Percentiles rank a stretch among this genome's conserved stretches.
Conservation (phyloP, 2,888 invertebrate genomes). For the Acronicta alni region DNA sequence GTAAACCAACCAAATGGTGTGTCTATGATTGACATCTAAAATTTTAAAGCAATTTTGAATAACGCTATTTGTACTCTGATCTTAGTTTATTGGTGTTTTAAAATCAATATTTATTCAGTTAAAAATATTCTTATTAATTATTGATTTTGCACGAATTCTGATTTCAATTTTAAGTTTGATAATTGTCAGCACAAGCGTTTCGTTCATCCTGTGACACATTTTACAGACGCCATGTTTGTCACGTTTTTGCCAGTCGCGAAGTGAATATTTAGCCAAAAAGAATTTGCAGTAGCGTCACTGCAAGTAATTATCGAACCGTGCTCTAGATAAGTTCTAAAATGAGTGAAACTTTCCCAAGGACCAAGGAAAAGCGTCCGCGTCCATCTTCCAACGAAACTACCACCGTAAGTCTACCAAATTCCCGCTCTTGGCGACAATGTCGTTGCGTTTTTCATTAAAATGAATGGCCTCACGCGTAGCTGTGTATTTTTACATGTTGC, state of each 20-base stretch:
- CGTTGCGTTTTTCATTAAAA: conserved; percentile 56
- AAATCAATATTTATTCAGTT: conserved; percentile 5
- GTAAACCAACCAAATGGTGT: no score
- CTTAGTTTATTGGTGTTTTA: conserved; percentile 17
- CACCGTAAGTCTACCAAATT: conserved; percentile 77
- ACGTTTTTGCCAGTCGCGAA: conserved; percentile 84
- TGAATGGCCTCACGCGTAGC: conserved; percentile 75
- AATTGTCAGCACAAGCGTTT: conserved; percentile 53
- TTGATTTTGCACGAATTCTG: conserved; percentile 16
- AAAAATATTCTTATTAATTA: conserved; percentile 3
- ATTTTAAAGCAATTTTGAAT: no score
- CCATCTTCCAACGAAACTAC: conserved; percentile 68
- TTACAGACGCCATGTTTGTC: conserved; percentile 85
- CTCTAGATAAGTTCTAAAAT: conserved; percentile 63
- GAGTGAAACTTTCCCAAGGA: conserved; percentile 72
- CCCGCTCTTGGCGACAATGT: conserved; percentile 74
- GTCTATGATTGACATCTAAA: no score
- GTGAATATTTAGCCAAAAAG: conserved; percentile 67
- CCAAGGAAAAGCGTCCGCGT: conserved; percentile 71
- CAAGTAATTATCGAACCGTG: conserved; percentile 43
- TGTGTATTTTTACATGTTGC: conserved; percentile 62
- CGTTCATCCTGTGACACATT: conserved; percentile 68
- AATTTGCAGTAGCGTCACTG: conserved; percentile 44
- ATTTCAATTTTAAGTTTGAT: conserved; percentile 5
- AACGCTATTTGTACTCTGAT: conserved; percentile 10